Evolutionary conservation across 1,140 invertebrate genomes (phyloP), one percentile per base, ranked within the genome.

Genomic region (Bacillus rossius): DNA sequence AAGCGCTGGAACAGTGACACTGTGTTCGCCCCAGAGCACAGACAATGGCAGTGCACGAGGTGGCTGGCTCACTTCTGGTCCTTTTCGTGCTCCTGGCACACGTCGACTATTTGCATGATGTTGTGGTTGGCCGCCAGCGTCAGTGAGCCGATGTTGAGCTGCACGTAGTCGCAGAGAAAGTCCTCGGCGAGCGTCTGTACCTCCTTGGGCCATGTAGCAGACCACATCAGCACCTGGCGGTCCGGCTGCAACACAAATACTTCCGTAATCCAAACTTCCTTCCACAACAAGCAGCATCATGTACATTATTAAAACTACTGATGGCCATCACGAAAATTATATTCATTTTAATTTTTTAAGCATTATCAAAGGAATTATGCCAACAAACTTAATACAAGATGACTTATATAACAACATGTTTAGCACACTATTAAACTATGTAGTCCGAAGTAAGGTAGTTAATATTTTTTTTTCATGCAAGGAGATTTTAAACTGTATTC

Each of bases 181-280:
- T 87, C 84, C 61, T 83, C 78, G 40, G 85, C 86, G 38, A 34
- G 71, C 75, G 74, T 74, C 81, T 82, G 49, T 82, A 88, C 85
- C 71, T 99, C 97, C 71, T 98, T 98, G 0, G 97, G 97, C 97
- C 97, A 99, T 1, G 97, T 99, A 2, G 97, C 97, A 47, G 94
- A 97, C 94, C 96, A 99, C 97, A 99, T 99, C 8, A 92, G 75
- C 3, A 85, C 87, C 72, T 95, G 92, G 70, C 92, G 75, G 65
- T 94, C 89, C 17, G 90, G 89, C 53, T 55, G 22, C 38, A 55
- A 55, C 14, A 14, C 2, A 14, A n/a, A n/a, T n/a, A n/a, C n/a
- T n/a, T n/a, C n/a, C n/a, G n/a, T n/a, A n/a, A n/a, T n/a, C n/a
- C n/a, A n/a, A n/a, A n/a, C n/a, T n/a, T n/a, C n/a, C n/a, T n/a